Evolutionary conservation across 2,113 vertebrate genomes (phyloP), one percentile per base, ranked within the genome.

Genomic region (Trematomus loennbergii): DNA sequence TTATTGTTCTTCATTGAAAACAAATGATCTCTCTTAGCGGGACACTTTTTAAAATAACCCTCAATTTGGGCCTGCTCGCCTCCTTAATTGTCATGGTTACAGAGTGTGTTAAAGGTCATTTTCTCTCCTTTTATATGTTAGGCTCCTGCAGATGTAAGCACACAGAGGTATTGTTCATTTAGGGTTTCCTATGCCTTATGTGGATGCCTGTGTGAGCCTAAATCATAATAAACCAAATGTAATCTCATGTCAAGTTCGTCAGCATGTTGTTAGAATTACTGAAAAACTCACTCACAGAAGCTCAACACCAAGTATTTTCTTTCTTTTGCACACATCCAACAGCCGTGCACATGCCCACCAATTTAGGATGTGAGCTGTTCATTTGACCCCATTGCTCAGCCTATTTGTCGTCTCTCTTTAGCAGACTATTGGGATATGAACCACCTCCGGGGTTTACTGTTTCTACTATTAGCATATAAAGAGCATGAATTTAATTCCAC

Each of bases 381-480:
- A 57, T 88, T 83, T 88, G 88, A 92, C 81, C 85, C 79, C 74
- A 57, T 60, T 84, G 79, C 87, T 88, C 77, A 78, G 86, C 62
- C 70, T 71, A 78, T 84, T 78, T 74, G 40, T 65, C 12, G 25
- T 86, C 71, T 86, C 74, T 87, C 70, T 83, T 82, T 78, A 79
- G 53, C 78, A 70, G 63, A 79, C 82, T 54, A 16, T 43, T 72
- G 80, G 84, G 82, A 89, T 79, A 83, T 60, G 60, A 84, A 85
- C 29, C 55, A 84, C 91, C 86, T 87, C 70, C 17, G 86, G 89
- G 80, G 54, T 84, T 87, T 80, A 71, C 78, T 49, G 25, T 85
- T 82, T 86, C 75, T 62, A 64, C 81, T 72, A 87, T 87, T 89
- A 85, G 84, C 87, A 89, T 87, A 89, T 82, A 88, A 90, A 88